phyloP scores from a whole-genome alignment of 2,797 vertebrate species.

The Threskiornis aethiopicus region DNA sequence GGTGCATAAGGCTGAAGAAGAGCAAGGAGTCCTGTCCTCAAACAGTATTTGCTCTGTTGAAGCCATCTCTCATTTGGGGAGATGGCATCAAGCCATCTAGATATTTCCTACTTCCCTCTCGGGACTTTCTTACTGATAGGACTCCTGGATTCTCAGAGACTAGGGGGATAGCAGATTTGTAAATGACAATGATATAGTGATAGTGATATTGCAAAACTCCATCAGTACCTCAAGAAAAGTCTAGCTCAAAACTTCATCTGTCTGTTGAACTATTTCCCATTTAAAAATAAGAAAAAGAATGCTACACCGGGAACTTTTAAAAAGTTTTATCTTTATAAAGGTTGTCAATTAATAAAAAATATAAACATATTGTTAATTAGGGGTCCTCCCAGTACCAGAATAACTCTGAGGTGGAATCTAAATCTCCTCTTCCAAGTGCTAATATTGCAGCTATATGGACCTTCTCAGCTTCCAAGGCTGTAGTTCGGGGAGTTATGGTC shows the following conservation, averaged over 20 bases:
- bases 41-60: not conserved
- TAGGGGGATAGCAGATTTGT: not conserved
- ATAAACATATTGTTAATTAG: not conserved
- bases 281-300: not conserved
- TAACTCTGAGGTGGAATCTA: not conserved
- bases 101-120: not conserved
- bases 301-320: not conserved
- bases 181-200: not conserved
- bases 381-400: not conserved
- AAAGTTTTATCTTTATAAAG: not conserved
- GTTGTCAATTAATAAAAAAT: not conserved
- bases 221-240: not conserved
- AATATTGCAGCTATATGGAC: not conserved
- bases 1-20: not conserved
- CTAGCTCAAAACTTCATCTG: not conserved
- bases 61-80: not conserved
- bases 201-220: not conserved
- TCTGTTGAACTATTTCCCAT: not conserved
- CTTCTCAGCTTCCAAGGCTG: not conserved
- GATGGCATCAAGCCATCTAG: not conserved
- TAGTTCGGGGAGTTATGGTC: not conserved
- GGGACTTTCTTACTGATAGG: not conserved
- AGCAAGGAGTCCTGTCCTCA: not conserved
- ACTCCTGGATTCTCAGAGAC: not conserved
- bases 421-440: not conserved